Conservation (phyloP, 1,140 invertebrate genomes). For the Oscheius sp. region DNA sequence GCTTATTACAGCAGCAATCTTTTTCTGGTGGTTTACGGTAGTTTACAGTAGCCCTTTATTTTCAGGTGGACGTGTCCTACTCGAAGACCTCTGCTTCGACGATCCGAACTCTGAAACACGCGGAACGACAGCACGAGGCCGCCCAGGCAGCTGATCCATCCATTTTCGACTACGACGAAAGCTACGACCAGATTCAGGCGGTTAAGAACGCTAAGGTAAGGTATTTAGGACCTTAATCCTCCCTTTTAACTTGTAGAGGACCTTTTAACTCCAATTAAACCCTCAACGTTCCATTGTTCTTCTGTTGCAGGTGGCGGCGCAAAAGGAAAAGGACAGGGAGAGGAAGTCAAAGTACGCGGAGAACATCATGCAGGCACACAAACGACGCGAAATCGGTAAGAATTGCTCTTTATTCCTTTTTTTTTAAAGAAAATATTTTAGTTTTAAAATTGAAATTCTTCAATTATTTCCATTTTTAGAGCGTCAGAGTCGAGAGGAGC, state of each 20-base stretch:
- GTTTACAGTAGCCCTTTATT: too few relatives aligned
- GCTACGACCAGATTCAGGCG: conserved; percentile 39
- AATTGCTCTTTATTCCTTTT: conserved; percentile 1
- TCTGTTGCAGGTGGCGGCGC: conserved; percentile 30
- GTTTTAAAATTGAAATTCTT: background rate
- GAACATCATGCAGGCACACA: conserved; percentile 41
- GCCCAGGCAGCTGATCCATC: conserved; percentile 41
- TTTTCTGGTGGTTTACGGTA: too few relatives aligned
- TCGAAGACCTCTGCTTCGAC: conserved; percentile 25
- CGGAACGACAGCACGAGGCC: conserved; percentile 35
- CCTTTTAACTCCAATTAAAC: background rate
- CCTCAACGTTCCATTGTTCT: background rate
- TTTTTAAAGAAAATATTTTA: background rate
- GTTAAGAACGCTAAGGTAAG: conserved; percentile 36
- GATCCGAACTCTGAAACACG: conserved; percentile 31
- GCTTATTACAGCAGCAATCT: too few relatives aligned
- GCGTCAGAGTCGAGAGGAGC: conserved; percentile 41
- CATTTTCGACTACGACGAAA: conserved; percentile 45
- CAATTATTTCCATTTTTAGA: conserved; percentile 25
- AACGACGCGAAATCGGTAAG: conserved; percentile 9
- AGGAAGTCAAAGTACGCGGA: conserved; percentile 47
- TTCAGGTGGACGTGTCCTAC: conserved; percentile 24
- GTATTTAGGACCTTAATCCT: background rate
- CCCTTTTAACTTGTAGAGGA: background rate
- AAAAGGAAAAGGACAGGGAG: conserved; percentile 36